These are phyloP conservation scores for Sabellastarte sp. DNA, from an alignment of 2,888 invertebrate species.

Conservation along the genomic window DNA sequence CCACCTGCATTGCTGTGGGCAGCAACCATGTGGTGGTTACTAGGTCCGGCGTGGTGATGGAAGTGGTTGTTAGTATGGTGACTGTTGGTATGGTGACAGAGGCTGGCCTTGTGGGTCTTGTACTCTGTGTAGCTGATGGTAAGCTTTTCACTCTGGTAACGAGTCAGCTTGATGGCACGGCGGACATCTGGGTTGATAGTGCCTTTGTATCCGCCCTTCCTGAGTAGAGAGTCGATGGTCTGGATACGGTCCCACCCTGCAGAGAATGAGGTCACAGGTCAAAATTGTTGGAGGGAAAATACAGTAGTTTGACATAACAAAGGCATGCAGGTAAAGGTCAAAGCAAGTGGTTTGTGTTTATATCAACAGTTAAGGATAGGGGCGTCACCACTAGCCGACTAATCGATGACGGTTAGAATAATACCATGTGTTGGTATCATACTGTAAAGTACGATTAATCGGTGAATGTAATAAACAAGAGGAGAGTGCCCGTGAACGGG, in stretches of 20 bases:
- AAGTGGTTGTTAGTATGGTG: not conserved
- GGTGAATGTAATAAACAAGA: too few relatives aligned
- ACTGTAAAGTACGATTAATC: too few relatives aligned
- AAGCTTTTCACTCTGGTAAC: constrained; percentile 95
- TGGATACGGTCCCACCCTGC: constrained; percentile 98
- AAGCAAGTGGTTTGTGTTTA: too few relatives aligned
- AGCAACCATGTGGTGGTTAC: not conserved
- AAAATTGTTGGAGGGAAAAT: too few relatives aligned
- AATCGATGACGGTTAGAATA: too few relatives aligned
- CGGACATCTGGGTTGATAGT: constrained; percentile 62
- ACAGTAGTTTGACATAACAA: too few relatives aligned
- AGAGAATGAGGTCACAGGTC: too few relatives aligned
- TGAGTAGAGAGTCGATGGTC: constrained; percentile 94
- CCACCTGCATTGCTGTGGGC: not conserved
- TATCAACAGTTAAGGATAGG: too few relatives aligned
- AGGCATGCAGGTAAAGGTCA: too few relatives aligned
- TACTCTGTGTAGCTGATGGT: constrained; percentile 61
- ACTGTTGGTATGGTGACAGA: not conserved
- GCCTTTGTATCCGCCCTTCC: constrained; percentile 96
- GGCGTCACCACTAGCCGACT: too few relatives aligned
- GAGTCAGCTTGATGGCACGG: constrained; percentile 86
- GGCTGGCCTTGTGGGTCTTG: constrained; percentile 1
- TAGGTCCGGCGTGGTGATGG: not conserved
- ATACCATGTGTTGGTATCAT: too few relatives aligned
- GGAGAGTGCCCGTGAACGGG: too few relatives aligned